Percentiles rank a stretch among this genome's conserved stretches.
These are phyloP conservation scores for Corynorhinus townsendii DNA, from an alignment of 2,113 vertebrate genomes.

Conservation along the genomic window DNA sequence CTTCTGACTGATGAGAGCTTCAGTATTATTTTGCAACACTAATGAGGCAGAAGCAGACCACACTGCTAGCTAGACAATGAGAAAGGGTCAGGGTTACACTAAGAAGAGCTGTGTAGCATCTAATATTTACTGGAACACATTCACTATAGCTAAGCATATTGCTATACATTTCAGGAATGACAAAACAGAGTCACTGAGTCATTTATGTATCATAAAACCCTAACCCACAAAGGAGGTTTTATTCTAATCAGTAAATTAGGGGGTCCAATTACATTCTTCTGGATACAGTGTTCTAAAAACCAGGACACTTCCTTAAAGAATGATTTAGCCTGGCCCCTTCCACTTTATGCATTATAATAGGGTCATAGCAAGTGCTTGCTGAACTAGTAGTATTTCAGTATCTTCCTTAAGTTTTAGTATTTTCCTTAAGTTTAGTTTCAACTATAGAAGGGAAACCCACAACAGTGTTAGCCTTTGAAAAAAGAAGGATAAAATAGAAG, in stretches of 20 bases:
- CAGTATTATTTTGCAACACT: neutral
- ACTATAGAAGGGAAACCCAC: neutral
- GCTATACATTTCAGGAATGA: neutral
- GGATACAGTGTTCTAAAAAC: neutral
- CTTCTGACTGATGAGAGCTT: neutral
- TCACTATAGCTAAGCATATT: neutral
- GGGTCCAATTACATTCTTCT: neutral
- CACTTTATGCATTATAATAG: neutral
- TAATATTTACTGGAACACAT: neutral
- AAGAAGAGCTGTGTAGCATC: neutral
- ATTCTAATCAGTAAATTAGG: neutral
- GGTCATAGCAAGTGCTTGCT: neutral
- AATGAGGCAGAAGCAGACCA: neutral
- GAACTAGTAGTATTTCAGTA: neutral
- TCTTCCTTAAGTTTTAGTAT: neutral
- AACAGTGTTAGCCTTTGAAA: neutral
- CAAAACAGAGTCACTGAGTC: neutral
- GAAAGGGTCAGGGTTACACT: neutral
- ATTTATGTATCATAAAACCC: slow-evolving; percentile 2
- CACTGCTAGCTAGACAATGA: neutral
- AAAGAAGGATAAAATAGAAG: neutral
- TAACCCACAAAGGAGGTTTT: neutral
- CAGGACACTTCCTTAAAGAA: neutral
- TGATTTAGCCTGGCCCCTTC: neutral
- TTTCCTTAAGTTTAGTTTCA: neutral